These are phyloP conservation scores for Atrina japonica DNA, from an alignment of 2,888 invertebrate species.

Conservation along the genomic window DNA sequence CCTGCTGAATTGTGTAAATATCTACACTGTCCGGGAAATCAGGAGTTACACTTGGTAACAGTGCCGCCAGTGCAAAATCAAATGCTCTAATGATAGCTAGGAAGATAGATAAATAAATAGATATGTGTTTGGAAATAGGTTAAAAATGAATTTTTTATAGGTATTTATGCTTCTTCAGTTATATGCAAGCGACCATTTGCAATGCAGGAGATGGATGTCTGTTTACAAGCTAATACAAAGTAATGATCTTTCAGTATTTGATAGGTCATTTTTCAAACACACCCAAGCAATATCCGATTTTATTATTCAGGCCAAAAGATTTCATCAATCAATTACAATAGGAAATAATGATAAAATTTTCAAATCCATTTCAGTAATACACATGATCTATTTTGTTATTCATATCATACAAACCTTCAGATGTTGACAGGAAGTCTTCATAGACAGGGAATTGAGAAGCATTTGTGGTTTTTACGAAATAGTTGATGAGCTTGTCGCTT, in stretches of 20 bases:
- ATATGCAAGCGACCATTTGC: too few relatives aligned
- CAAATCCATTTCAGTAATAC: background rate
- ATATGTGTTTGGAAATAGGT: too few relatives aligned
- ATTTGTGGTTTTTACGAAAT: background rate
- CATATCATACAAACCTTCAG: constrained; percentile 2
- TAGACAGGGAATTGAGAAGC: constrained; percentile 12
- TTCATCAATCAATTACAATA: too few relatives aligned
- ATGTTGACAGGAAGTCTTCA: constrained; percentile 15
- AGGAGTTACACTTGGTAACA: constrained; percentile 22
- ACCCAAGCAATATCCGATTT: too few relatives aligned
- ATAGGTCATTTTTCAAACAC: too few relatives aligned
- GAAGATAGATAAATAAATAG: background rate
- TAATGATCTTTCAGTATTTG: too few relatives aligned
- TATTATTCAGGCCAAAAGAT: too few relatives aligned
- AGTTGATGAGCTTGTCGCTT: background rate
- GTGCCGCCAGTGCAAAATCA: constrained; percentile 26
- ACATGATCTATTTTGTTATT: background rate
- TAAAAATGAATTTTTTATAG: too few relatives aligned
- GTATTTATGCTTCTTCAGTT: too few relatives aligned
- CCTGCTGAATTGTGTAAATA: constrained; percentile 19
- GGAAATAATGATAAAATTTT: background rate
- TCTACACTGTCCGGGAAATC: constrained; percentile 25
- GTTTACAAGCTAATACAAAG: too few relatives aligned
- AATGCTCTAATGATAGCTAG: constrained; percentile 29
- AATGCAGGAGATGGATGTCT: too few relatives aligned